These are phyloP conservation scores for Hippoglossus hippoglossus DNA, from an alignment of 2,797 vertebrate genomes.

Conservation along the genomic window DNA sequence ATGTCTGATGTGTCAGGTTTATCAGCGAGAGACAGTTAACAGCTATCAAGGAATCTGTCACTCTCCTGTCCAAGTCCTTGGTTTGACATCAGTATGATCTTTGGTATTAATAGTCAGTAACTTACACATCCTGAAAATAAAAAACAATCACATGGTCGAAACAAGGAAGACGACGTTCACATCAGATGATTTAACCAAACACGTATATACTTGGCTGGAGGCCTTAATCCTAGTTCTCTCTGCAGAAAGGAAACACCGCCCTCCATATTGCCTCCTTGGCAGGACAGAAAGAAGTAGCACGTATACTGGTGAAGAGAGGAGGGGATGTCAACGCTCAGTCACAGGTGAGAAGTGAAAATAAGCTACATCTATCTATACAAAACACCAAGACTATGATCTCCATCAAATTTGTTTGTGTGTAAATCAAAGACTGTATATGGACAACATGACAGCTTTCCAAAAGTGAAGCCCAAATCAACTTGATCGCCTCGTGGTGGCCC, in stretches of 20 bases:
- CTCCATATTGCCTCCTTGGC: constrained; percentile 98
- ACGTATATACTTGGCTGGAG: neutral
- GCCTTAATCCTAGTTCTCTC: constrained; percentile 16
- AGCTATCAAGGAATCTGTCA: constrained; percentile 47
- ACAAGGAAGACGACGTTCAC: neutral
- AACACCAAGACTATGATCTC: neutral
- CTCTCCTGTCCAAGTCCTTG: constrained; percentile 37
- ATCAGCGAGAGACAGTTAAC: constrained; percentile 38
- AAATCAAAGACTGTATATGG: no score
- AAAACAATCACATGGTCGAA: constrained; percentile 8
- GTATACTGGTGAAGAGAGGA: constrained; percentile 92
- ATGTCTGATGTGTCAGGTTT: constrained; percentile 27
- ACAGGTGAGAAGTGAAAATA: constrained; percentile 83
- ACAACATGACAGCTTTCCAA: no score
- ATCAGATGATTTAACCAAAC: neutral
- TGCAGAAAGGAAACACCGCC: constrained; percentile 97
- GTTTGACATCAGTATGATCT: constrained; percentile 27
- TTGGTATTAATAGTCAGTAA: constrained; percentile 27
- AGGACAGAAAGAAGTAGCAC: constrained; percentile 93
- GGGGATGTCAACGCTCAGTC: constrained; percentile 96
- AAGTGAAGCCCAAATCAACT: no score
- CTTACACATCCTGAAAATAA: constrained; percentile 6
- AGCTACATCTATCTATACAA: neutral
- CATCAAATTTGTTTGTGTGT: neutral
- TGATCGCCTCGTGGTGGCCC: no score